phyloP scores from a whole-genome alignment of 2,797 vertebrate species.

The Platyrinchus mystaceus region DNA sequence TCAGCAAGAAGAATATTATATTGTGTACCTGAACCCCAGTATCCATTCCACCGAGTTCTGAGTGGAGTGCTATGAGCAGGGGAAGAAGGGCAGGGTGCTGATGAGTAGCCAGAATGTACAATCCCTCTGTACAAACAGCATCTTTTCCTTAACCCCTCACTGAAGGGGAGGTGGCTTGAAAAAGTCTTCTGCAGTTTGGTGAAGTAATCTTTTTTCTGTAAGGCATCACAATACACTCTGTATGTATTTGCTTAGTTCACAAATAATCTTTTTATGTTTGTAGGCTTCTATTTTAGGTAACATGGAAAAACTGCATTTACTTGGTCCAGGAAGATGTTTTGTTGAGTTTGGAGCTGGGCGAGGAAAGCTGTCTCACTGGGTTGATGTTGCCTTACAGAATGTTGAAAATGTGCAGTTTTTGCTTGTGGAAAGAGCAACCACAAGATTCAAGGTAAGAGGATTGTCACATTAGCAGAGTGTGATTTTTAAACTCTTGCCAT shows the following conservation, averaged over 20 bases:
- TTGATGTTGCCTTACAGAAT: conserved; percentile 85
- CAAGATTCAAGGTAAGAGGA: conserved; percentile 89
- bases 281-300: conserved; percentile 95
- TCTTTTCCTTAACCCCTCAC: neutral
- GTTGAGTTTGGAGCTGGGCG: conserved; percentile 96
- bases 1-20: neutral
- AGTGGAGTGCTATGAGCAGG: neutral
- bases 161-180: neutral
- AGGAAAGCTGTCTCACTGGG: conserved; percentile 96
- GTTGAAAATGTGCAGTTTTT: conserved; percentile 84
- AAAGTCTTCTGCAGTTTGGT: neutral
- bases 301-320: conserved; percentile 86
- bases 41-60: neutral
- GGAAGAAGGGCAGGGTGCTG: neutral
- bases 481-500: neutral
- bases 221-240: neutral
- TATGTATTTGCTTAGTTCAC: conserved; percentile 7
- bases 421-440: conserved; percentile 91
- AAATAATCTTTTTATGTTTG: conserved; percentile 64
- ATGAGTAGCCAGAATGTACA: neutral
- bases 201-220: conserved; percentile 14
- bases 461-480: neutral
- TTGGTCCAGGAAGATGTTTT: conserved; percentile 85
- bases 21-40: neutral
- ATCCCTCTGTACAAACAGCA: neutral